Evolutionary conservation across 2,888 invertebrate genomes (phyloP), one percentile per base, ranked within the genome.

Genomic region (Branchipolynoe longqiensis): DNA sequence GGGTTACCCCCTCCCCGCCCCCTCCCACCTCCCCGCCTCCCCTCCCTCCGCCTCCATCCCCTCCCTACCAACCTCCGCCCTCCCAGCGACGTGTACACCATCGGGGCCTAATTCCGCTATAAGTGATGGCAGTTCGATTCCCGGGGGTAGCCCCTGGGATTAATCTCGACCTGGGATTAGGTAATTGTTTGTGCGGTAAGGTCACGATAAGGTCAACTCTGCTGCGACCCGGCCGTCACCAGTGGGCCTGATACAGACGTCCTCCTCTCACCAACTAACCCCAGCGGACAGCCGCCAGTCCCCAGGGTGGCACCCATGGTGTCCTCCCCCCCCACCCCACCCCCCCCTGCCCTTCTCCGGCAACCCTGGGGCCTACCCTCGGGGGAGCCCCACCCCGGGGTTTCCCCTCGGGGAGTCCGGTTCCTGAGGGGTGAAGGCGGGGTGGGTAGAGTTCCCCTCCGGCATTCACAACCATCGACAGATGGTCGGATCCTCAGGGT

Each of bases 161-260:
- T 69, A 69, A 69, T 69, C 69, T 36, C 69, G 38, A 22, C 18
- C 36, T 36, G 36, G 18, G 48, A 14, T 69, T 69, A 69, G 69
- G 69, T 69, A 69, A 69, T 33, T 69, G 69, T 69, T 69, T 69
- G 69, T 38, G 36, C n/a, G 38, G n/a, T 38, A 36, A 69, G 69
- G 69, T 69, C 69, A 69, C 69, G 69, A 25, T 69, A n/a, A 69
- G 8, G 22, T 25, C 31, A 14, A 31, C 62, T 14, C 62, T 14
- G 25, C n/a, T 25, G 3, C 62, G 25, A n/a, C n/a, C 48, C 8
- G 48, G 8, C 48, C 48, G 8, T 48, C 48, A 48, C 8, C 48
- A 48, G 48, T 48, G 2, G 8, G n/a, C 69, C 38, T 38, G 8
- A 69, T 69, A 69, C 36, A 69, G 69, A 69, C 69, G n/a, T 69